A percentile compares a stretch with the other conserved stretches of the same genome.
Conservation (phyloP, 2,888 invertebrate species). For the Mimumesa dahlbomi region DNA sequence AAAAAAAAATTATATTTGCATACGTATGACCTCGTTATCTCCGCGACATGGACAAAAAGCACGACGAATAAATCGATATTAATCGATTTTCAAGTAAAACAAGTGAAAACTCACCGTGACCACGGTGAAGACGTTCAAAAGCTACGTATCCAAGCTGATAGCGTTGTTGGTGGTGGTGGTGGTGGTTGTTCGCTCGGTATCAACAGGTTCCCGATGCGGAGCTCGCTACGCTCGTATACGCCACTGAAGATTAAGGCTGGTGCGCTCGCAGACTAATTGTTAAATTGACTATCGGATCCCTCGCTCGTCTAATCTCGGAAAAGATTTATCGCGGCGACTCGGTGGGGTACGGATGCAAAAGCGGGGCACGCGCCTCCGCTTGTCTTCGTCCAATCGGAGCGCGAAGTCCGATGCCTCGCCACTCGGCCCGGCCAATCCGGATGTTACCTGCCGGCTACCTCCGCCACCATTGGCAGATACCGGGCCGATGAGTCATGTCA, state of each 20-base stretch:
- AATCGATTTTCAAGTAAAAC: too few species aligned
- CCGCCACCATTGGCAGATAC: constrained; percentile 66
- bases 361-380: constrained; percentile 41
- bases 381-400: constrained; percentile 49
- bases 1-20: too few species aligned
- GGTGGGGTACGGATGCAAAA: constrained; percentile 21
- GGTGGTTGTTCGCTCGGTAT: not conserved
- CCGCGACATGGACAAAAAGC: too few species aligned
- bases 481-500: constrained; percentile 65
- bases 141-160: too few species aligned
- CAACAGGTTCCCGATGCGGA: not conserved
- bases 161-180: too few species aligned
- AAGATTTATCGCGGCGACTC: constrained; percentile 23
- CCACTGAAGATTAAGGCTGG: constrained; percentile 2
- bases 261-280: constrained; percentile 34
- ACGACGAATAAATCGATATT: too few species aligned
- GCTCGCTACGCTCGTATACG: not conserved
- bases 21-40: too few species aligned
- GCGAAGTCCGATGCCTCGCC: constrained; percentile 13
- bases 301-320: constrained; percentile 19
- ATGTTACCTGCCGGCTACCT: constrained; percentile 53
- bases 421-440: constrained; percentile 51
- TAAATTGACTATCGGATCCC: constrained; percentile 11
- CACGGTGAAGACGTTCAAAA: too few species aligned
- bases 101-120: too few species aligned